Evolutionary conservation across 2,113 vertebrate species (phyloP).

Genomic region (Tonatia bakeri): DNA sequence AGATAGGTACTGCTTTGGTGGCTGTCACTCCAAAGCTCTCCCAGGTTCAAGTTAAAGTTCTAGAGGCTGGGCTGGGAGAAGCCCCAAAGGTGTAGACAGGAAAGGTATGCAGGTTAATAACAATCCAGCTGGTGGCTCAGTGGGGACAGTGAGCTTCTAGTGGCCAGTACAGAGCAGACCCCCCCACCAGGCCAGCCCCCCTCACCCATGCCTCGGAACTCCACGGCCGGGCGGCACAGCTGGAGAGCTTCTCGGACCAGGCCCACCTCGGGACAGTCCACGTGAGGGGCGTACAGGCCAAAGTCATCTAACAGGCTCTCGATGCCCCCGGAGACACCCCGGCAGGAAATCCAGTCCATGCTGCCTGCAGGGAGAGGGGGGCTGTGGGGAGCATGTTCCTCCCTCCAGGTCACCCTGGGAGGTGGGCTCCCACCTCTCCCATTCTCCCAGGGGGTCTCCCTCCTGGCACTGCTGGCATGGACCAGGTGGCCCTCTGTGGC

Average conservation of each 20-base stretch:
- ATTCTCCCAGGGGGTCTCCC: not conserved
- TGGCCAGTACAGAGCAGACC: not conserved
- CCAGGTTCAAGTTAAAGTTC: not conserved
- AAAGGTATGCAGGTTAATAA: not conserved
- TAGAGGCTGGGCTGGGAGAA: not conserved
- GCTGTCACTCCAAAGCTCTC: not conserved
- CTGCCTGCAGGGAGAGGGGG: constrained; percentile 77
- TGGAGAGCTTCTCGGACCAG: constrained; percentile 82
- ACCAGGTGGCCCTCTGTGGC: not conserved
- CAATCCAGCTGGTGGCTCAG: too few species aligned
- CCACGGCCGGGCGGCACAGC: constrained; percentile 80
- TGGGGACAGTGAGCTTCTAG: not conserved
- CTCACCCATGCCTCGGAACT: constrained; percentile 81
- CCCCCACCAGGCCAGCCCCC: fast-evolving
- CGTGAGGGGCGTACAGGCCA: constrained; percentile 74
- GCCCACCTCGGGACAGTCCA: constrained; percentile 78
- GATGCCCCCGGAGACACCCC: constrained; percentile 78
- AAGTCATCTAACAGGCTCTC: constrained; percentile 82
- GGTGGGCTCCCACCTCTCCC: not conserved
- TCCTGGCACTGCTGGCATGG: not conserved
- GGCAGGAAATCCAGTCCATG: constrained; percentile 86
- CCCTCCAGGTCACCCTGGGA: not conserved
- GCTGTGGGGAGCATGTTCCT: too few species aligned
- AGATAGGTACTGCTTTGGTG: not conserved
- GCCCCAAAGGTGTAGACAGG: not conserved